Conservation (phyloP, 37 sponge, comb jelly and placozoan genomes). For the Beroe ovata region DNA sequence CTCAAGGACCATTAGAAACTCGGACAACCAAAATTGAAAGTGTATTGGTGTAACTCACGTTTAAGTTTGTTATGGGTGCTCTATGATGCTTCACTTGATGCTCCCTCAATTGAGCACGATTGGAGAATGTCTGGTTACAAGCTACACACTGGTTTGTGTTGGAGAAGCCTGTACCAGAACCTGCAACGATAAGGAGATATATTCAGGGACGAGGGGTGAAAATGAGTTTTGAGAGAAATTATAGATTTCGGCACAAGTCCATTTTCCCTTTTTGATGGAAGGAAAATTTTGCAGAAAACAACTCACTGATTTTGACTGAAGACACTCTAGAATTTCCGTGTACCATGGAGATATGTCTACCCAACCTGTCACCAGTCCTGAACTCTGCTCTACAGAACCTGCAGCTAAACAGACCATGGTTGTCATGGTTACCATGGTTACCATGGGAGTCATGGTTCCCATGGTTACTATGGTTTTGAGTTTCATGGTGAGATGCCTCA, state of each 20-base stretch:
- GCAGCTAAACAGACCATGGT: neutral
- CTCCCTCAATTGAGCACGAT: neutral
- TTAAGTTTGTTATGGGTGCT: neutral
- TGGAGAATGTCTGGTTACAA: slow-evolving; percentile 26
- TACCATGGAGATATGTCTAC: slow-evolving; percentile 6
- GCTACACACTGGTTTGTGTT: slow-evolving; percentile 7
- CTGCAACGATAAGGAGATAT: no score
- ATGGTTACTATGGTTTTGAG: no score
- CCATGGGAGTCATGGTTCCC: no score
- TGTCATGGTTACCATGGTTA: no score
- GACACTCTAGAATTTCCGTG: neutral
- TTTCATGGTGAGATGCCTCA: no score
- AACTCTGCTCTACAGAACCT: slow-evolving; percentile 14
- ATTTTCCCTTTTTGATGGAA: no score
- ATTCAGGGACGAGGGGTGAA: no score
- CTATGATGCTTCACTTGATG: slow-evolving; percentile 30
- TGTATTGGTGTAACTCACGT: no score
- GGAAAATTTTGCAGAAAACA: neutral
- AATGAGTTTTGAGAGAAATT: no score
- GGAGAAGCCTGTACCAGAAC: neutral
- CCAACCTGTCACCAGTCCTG: neutral
- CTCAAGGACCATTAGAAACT: no score
- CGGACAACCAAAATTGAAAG: no score
- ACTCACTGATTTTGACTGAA: neutral
- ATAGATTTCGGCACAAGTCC: no score